These are phyloP conservation scores for Pelagia noctiluca DNA, from an alignment of 30 jellyfish, hydroid and myxozoan species.

Conservation along the genomic window DNA sequence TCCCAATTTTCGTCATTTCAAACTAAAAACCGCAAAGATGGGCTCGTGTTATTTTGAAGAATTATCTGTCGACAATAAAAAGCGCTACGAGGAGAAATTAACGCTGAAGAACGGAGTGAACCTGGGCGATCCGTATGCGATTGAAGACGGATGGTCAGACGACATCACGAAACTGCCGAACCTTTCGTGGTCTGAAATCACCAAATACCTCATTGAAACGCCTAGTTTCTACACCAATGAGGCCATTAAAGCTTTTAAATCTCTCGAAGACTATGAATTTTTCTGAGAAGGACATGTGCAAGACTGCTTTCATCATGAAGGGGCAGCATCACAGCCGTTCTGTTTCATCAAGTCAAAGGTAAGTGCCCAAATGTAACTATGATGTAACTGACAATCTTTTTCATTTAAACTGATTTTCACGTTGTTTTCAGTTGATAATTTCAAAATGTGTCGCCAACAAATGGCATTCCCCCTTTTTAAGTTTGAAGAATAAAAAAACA, in stretches of 20 bases:
- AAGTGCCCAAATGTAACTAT: too few species aligned
- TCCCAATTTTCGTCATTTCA: too few species aligned
- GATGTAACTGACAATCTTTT: too few species aligned
- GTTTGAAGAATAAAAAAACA: too few species aligned
- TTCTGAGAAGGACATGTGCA: slow-evolving; percentile 36
- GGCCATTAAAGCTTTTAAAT: slow-evolving; percentile 16
- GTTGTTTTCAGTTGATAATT: too few species aligned
- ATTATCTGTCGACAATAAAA: slow-evolving; percentile 6
- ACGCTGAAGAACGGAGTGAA: slow-evolving; percentile 12
- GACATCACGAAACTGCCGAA: slow-evolving; percentile 5
- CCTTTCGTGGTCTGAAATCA: slow-evolving; percentile 13
- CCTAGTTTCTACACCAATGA: slow-evolving; percentile 21
- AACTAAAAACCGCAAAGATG: too few species aligned
- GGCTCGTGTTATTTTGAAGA: background rate
- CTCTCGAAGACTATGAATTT: slow-evolving; percentile 30
- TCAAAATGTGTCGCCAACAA: too few species aligned
- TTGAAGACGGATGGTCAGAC: slow-evolving; percentile 17
- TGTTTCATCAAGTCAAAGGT: slow-evolving; percentile 42
- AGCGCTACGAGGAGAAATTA: slow-evolving; percentile 8
- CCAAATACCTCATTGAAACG: slow-evolving; percentile 15
- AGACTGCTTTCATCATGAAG: slow-evolving; percentile 20
- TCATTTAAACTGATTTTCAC: too few species aligned
- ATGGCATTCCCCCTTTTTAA: too few species aligned
- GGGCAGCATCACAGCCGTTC: background rate
- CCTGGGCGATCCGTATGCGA: slow-evolving; percentile 8